Evolutionary conservation across 2,113 vertebrate genomes (phyloP), one percentile per base, ranked within the genome.

Genomic region (Engystomops pustulosus): DNA sequence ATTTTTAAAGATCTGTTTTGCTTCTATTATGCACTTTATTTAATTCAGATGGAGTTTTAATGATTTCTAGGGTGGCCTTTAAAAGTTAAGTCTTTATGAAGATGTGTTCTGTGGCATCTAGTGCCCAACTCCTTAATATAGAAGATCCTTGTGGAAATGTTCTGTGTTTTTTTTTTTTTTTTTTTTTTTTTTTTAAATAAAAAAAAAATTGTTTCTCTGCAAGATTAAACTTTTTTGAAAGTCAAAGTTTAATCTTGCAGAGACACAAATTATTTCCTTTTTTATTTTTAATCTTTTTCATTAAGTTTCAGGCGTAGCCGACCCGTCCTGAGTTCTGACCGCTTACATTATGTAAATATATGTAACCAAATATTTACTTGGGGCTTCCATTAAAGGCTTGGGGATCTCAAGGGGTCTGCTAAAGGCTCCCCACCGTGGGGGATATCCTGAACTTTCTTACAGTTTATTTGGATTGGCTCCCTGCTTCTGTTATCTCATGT

Each of bases 261-360:
- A 70, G 44, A 70, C 36, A 76, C 51, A 76, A 51, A n/a, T 34
- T 76, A 30, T 75, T 30, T 53, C 27, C 47, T n/a, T 1, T 65
- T n/a, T 23, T 32, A 17, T 55, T 68, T 44, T 51, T 53, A n/a
- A n/a, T 20, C 27, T 67, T 76, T 20, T 70, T 68, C 32, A 78
- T 78, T 60, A 78, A 78, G 60, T 78, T 58, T 69, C 23, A 78
- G 83, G 83, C 62, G 65, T 85, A 86, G 74, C 85, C 86, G 86
- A 86, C 72, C 87, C 88, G 86, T 89, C 86, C 86, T 67, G 67
- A 88, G 87, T 89, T 88, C 89, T 92, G 86, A 89, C 89, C 90
- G 90, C 90, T 93, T 92, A 90, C 87, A 89, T 92, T 94, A 93
- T 94, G 89, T 93, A 92, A 93, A 91, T 89, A 91, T 90, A 92